These are phyloP conservation scores for Triplophysa dalaica DNA, from an alignment of 2,113 vertebrate species.

Conservation along the genomic window DNA sequence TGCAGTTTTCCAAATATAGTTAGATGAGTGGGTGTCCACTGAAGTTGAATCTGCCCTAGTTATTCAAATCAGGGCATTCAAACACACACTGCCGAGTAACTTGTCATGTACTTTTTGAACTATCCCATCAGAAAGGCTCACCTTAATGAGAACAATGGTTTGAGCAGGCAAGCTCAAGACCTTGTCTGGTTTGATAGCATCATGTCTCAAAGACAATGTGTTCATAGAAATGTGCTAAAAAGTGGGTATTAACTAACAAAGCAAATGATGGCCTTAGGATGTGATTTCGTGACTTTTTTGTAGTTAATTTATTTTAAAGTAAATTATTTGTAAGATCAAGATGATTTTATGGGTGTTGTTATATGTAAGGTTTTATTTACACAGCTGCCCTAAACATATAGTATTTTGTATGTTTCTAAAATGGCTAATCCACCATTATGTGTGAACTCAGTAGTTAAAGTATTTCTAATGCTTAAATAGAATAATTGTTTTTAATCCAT, in stretches of 20 bases:
- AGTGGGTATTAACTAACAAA: neutral
- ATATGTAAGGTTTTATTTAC: no score
- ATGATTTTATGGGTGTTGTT: no score
- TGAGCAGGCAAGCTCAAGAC: neutral
- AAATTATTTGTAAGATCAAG: no score
- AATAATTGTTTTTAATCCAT: no score
- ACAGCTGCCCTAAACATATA: no score
- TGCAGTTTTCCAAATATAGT: slow-evolving; percentile 40
- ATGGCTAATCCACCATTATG: no score
- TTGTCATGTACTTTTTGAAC: slow-evolving; percentile 34
- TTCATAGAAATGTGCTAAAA: slow-evolving; percentile 22
- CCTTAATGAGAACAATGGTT: neutral
- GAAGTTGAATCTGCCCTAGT: slow-evolving; percentile 41
- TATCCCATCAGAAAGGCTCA: slow-evolving; percentile 28
- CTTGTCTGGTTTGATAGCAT: slow-evolving; percentile 1
- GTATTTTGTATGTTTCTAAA: no score
- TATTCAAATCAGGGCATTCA: slow-evolving; percentile 35
- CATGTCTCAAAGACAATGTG: neutral
- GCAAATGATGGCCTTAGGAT: no score
- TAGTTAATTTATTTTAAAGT: no score
- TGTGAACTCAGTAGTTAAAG: no score
- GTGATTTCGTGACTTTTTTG: no score
- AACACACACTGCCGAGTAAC: slow-evolving; percentile 24
- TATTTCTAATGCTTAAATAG: no score
- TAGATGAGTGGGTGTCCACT: slow-evolving; percentile 33